Evolutionary conservation across 2,888 invertebrate genomes (phyloP), one percentile per base, ranked within the genome.

Genomic region (Galeopsomyia nigrocyanea): DNA sequence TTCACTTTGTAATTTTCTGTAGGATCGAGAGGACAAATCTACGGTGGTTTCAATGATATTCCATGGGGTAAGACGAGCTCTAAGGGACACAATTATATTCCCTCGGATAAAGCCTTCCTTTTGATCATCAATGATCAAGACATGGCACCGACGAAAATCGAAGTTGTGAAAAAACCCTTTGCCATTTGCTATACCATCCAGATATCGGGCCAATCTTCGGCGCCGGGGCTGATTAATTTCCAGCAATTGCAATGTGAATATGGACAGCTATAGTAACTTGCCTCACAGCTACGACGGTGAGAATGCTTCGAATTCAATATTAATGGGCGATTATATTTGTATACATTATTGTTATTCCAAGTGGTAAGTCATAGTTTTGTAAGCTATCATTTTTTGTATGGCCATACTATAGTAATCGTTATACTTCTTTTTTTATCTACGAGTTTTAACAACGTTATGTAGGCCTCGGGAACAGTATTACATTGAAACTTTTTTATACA

Each of bases 161-260:
- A 94, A 79, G 92, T 97, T 76, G 89, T 92, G 65, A 96, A 96
- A 87, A 95, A 94, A 84, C 93, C 95, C 57, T 96, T 95, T 87
- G 96, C 96, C 55, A 93, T 96, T 78, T 95, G 95, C 84, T 95
- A n/a, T n/a, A 96, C 87, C 95, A 96, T 87, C 92, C 94, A 56
- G 93, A 94, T 77, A 95, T 94, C 84, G 97, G 97, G 0, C 97
- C 97, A 0, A 96, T 97, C 82, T 97, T 97, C 88, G 97, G 97
- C 74, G 97, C 96, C 58, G 97, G 97, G 68, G 97, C 97, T 1
- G 97, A 97, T 88, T 95, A 68, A 93, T 97, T 78, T 91, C 96
- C 0, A 93, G 90, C 84, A 93, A 95, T 84, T 97, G 96, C 87
- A 94, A 96, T 87, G 88, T 88, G n/a, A 96, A 96, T 86, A 91